Evolutionary conservation across 2,113 vertebrate genomes (phyloP).

Genomic region (Delphinapterus leucas): DNA sequence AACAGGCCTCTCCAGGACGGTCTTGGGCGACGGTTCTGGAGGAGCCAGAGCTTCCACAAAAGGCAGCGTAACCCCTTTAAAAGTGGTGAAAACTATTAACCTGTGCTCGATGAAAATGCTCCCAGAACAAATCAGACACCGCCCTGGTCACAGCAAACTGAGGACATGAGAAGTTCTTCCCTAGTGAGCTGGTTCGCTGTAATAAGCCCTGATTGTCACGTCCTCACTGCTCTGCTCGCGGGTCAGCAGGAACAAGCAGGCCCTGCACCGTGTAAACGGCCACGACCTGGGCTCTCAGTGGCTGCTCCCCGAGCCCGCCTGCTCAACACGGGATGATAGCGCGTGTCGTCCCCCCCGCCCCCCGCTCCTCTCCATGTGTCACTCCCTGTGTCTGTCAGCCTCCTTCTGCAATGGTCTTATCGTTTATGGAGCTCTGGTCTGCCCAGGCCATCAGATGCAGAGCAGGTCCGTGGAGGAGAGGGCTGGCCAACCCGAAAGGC

Average conservation of each 20-base stretch:
- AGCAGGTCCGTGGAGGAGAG: neutral
- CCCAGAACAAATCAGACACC: neutral
- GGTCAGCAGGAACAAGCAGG: no score
- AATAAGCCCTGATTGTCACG: neutral
- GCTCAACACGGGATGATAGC: accelerated
- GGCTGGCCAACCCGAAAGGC: neutral
- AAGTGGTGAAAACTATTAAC: neutral
- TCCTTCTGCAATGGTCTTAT: accelerated
- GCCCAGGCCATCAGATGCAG: neutral
- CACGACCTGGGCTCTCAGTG: neutral
- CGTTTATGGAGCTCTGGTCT: neutral
- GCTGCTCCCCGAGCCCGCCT: neutral
- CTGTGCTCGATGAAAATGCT: neutral
- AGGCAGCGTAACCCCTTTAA: neutral
- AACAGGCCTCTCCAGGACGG: no score
- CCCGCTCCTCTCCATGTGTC: no score
- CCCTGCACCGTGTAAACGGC: neutral
- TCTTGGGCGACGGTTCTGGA: neutral
- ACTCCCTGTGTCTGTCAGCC: neutral
- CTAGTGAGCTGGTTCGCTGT: neutral
- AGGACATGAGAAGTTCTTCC: neutral
- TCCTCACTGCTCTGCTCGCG: neutral
- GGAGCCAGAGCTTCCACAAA: accelerated
- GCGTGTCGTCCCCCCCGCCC: neutral
- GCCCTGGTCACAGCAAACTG: neutral